Conservation (phyloP, 2,888 invertebrate genomes). For the Phengaris arion region DNA sequence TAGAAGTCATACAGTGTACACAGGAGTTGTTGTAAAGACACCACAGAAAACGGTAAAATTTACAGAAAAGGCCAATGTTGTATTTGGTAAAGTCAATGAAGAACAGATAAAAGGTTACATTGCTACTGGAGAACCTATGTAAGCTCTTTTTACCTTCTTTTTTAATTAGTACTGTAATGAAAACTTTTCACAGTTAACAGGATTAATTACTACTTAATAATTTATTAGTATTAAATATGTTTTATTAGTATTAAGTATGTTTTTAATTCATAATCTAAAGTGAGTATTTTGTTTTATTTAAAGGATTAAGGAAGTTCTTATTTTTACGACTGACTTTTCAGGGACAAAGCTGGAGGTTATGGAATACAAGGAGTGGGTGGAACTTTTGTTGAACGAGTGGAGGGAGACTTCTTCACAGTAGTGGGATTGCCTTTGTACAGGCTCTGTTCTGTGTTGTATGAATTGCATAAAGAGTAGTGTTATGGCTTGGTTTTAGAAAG, state of each 20-base stretch:
- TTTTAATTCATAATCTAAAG: neutral
- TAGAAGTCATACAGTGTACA: conserved; percentile 88
- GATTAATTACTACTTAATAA: too few relatives aligned
- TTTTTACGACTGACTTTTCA: conserved; percentile 53
- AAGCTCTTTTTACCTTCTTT: conserved; percentile 50
- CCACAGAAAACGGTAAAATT: conserved; percentile 82
- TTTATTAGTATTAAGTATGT: too few relatives aligned
- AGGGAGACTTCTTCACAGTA: conserved; percentile 93
- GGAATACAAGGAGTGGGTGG: conserved; percentile 93
- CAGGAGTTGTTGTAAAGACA: conserved; percentile 90
- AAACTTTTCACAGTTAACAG: too few relatives aligned
- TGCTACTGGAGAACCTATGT: conserved; percentile 94
- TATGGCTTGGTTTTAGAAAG: neutral
- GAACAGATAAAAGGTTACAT: conserved; percentile 91
- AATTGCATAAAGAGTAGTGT: conserved; percentile 58
- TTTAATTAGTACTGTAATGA: too few relatives aligned
- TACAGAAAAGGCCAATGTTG: conserved; percentile 89
- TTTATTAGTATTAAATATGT: too few relatives aligned
- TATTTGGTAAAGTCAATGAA: conserved; percentile 85
- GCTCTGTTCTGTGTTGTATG: conserved; percentile 74
- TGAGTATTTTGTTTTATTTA: neutral
- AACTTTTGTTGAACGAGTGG: conserved; percentile 88
- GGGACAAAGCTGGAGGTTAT: conserved; percentile 95
- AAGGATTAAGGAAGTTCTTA: neutral
- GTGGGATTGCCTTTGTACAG: conserved; percentile 90